A percentile compares a stretch with the other conserved stretches of the same genome.
These are phyloP conservation scores for Melanotaenia nigrans DNA, from an alignment of 2,797 vertebrate species.

Conservation along the genomic window DNA sequence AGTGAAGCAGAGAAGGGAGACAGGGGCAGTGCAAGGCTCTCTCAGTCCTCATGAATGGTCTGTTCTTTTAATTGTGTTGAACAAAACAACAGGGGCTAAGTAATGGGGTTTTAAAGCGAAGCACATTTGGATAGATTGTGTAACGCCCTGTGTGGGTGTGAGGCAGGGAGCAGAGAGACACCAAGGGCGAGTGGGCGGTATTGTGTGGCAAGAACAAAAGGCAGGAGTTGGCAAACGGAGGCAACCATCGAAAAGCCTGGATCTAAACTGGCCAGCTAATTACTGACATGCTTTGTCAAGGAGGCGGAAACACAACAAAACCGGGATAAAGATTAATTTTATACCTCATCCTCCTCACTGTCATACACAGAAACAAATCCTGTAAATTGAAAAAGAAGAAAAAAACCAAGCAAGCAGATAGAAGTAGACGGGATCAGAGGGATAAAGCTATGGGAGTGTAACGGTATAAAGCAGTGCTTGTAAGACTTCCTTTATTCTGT, in stretches of 20 bases:
- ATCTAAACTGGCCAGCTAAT: conserved; percentile 84
- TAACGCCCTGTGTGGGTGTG: conserved; percentile 84
- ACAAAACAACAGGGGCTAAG: conserved; percentile 83
- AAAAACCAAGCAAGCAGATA: conserved; percentile 55
- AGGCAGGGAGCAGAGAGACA: conserved; percentile 72
- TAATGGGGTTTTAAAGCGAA: conserved; percentile 84
- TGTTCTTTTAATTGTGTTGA: conserved; percentile 84
- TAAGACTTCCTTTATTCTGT: conserved; percentile 64
- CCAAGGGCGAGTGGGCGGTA: conserved; percentile 77
- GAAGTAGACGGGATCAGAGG: conserved; percentile 71
- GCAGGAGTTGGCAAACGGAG: conserved; percentile 80
- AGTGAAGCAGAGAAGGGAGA: conserved; percentile 56
- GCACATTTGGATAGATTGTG: conserved; percentile 83
- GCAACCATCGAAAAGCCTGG: conserved; percentile 76
- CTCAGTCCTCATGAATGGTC: conserved; percentile 79
- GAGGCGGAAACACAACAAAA: conserved; percentile 79
- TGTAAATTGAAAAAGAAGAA: conserved; percentile 79
- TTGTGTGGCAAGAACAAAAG: conserved; percentile 82
- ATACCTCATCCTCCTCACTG: conserved; percentile 78
- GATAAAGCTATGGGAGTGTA: conserved; percentile 66
- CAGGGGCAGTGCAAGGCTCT: conserved; percentile 53
- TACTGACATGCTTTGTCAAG: conserved; percentile 81
- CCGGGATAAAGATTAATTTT: conserved; percentile 83
- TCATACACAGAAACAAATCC: conserved; percentile 78
- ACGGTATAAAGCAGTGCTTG: conserved; percentile 53